Base-by-base conservation (phyloP, 2,113 vertebrate genomes). In the Muntiacus reevesi region DNA sequence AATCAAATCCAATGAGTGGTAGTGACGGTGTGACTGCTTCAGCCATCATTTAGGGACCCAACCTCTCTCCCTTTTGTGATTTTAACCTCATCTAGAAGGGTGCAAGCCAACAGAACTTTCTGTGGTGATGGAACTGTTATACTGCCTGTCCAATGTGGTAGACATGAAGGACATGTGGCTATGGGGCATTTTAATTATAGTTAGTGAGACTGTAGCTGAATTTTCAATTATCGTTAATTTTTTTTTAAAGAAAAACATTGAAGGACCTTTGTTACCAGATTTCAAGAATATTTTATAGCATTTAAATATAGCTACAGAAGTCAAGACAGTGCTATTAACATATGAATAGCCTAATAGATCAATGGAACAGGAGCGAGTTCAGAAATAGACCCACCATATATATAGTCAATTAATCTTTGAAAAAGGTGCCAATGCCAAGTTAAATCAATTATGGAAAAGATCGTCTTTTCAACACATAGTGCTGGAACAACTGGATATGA, bases 251-350 rank as follows among this genome's bases (percentile, higher is more conserved):
- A 36, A 84, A 94, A 94, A 23, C 36, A 30, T 52, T 57, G 47
- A 33, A 28, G 16, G 4, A 47, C 14, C 43, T 30, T 52, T 88
- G 45, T 64, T 85, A 14, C 30, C n/a, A 84, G n/a, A 27, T 87
- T 87, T 93, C 43, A 84, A 50, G 62, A 60, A 87, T 81, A 57
- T 82, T 93, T 97, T 93, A 85, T 64, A 71, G 45, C 55, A 81
- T 94, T 84, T 86, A 81, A 88, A 97, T 64, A 47, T 14, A 96
- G 78, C n/a, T 95, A 64, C 74, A 45, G 14, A 45, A 89, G 50
- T 54, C 62, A 84, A n/a, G 40, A 81, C 62, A 43, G 60, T 87
- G 16, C 25, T 55, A 76, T 76, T 64, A 93, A n/a, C 74, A 62
- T 95, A 86, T 71, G 57, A 96, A 91, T 55, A 95, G 36, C n/a